These are phyloP conservation scores for Stichopus chloronotus DNA, from an alignment of 35 echinoderm and acorn worm species.

Conservation along the genomic window DNA sequence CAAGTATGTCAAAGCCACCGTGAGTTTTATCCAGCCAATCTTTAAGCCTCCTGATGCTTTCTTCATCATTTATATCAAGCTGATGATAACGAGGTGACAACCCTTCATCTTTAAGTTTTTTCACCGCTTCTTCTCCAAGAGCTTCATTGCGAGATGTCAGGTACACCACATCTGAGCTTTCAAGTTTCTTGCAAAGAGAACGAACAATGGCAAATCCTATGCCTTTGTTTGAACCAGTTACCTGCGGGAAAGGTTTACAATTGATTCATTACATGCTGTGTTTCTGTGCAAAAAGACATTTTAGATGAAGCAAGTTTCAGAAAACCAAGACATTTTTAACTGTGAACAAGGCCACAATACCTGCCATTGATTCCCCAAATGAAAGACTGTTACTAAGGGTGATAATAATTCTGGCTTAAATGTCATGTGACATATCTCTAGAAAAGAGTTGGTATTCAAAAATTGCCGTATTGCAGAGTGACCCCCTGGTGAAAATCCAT, in stretches of 20 bases:
- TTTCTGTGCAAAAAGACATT: background rate
- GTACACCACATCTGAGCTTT: constrained; percentile 65
- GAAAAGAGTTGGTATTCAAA: too few relatives aligned
- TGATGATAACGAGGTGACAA: constrained; percentile 62
- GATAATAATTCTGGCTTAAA: too few relatives aligned
- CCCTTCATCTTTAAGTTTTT: constrained; percentile 69
- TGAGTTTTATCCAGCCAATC: constrained; percentile 56
- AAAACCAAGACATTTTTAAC: too few relatives aligned
- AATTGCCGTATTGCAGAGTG: too few relatives aligned
- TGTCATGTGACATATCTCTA: too few relatives aligned
- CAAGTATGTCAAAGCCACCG: constrained; percentile 74
- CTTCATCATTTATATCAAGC: constrained; percentile 66
- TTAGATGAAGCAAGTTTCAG: too few relatives aligned
- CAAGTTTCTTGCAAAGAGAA: constrained; percentile 71
- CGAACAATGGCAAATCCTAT: constrained; percentile 79
- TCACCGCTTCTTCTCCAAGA: constrained; percentile 61
- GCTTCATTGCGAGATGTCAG: constrained; percentile 75
- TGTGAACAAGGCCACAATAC: too few relatives aligned
- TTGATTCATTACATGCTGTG: background rate
- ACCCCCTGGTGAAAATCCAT: too few relatives aligned
- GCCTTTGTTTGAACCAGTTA: constrained; percentile 85
- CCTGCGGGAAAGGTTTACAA: constrained; percentile 27
- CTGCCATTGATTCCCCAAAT: too few relatives aligned
- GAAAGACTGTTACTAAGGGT: too few relatives aligned
- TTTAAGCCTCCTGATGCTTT: constrained; percentile 31